Percentiles rank a stretch among this genome's conserved stretches.
Evolutionary conservation across 2,797 vertebrate species (phyloP).

Genomic region (Alauda arvensis): DNA sequence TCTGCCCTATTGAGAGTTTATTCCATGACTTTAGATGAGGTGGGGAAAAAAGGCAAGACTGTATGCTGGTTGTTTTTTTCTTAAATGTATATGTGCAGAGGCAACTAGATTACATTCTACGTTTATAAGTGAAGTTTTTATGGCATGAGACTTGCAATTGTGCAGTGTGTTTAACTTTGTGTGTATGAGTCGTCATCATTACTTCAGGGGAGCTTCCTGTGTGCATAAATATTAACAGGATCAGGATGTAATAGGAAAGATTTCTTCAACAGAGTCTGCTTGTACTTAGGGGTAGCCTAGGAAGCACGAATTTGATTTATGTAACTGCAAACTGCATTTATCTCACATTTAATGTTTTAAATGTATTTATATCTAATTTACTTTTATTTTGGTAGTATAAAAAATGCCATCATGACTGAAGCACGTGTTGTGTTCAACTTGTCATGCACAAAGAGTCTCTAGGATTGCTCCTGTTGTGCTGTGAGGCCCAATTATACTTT

Average conservation of each 20-base stretch:
- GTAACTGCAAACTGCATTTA: background rate
- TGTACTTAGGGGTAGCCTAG: background rate
- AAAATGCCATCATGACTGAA: background rate
- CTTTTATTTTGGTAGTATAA: constrained; percentile 1
- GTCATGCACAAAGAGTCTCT: background rate
- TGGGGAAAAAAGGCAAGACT: background rate
- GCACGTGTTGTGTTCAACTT: background rate
- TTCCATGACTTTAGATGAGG: background rate
- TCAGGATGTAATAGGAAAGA: background rate
- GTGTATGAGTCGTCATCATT: background rate
- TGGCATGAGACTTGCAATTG: background rate
- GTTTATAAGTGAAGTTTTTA: constrained; percentile 25
- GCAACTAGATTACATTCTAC: background rate
- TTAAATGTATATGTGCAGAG: background rate
- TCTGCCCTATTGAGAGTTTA: background rate
- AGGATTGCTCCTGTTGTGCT: background rate
- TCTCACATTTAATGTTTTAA: background rate
- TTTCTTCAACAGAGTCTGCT: constrained; percentile 23
- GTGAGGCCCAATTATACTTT: background rate
- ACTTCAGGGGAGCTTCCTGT: constrained; percentile 34
- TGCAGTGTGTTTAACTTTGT: constrained; percentile 11
- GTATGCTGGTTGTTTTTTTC: background rate
- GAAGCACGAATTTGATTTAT: background rate
- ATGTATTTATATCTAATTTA: constrained; percentile 1
- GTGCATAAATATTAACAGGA: constrained; percentile 24